These are phyloP conservation scores for Ailuropoda melanoleuca DNA, from an alignment of 2,113 vertebrate species.

Conservation along the genomic window DNA sequence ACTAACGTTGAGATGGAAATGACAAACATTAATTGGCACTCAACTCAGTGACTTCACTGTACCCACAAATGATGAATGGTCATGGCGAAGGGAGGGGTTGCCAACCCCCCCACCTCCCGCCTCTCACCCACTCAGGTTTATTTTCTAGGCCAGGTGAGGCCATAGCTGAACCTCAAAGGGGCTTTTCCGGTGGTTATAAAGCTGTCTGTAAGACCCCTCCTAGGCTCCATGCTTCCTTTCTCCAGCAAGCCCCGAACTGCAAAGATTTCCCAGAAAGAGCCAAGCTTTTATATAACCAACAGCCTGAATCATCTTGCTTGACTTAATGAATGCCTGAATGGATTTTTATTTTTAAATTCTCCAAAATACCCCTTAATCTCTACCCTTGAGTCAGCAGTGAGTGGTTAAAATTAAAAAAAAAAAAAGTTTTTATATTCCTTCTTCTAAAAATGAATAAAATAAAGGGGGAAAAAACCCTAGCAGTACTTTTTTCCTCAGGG, in stretches of 20 bases:
- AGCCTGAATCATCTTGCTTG: constrained; percentile 52
- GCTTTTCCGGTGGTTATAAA: not conserved
- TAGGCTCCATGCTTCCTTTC: not conserved
- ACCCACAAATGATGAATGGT: not conserved
- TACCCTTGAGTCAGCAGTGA: not conserved
- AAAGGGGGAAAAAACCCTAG: not conserved
- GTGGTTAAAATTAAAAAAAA: not conserved
- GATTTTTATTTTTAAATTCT: constrained; percentile 48
- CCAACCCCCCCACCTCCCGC: fast-evolving
- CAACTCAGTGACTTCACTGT: not conserved
- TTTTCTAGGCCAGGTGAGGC: not conserved
- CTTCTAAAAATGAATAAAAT: not conserved
- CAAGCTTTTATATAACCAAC: constrained; percentile 5
- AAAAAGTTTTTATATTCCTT: not conserved
- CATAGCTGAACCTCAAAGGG: not conserved
- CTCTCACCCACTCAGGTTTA: fast-evolving
- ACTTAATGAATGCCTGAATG: not conserved
- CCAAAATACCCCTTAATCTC: not conserved
- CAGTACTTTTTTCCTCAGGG: not conserved
- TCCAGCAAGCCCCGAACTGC: not conserved
- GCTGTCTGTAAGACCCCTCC: not conserved
- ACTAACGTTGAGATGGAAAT: not conserved
- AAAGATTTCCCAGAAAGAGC: constrained; percentile 38
- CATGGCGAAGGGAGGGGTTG: not conserved
- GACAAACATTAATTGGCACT: not conserved